These are phyloP conservation scores for Phyllopteryx taeniolatus DNA, from an alignment of 2,113 vertebrate genomes.

Conservation along the genomic window DNA sequence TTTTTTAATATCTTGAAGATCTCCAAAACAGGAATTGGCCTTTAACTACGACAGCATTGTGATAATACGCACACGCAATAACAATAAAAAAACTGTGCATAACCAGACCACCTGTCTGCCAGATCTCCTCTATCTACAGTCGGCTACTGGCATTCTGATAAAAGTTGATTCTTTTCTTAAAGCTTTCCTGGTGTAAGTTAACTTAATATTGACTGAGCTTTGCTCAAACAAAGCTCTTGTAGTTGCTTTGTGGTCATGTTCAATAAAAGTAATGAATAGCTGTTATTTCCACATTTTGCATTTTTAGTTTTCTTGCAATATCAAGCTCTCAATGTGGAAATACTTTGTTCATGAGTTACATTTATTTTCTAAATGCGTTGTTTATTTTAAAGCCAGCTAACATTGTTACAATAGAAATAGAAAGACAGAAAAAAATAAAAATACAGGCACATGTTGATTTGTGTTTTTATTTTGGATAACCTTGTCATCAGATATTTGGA, in stretches of 20 bases:
- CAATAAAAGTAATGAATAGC: constrained; percentile 47
- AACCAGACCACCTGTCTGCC: constrained; percentile 7
- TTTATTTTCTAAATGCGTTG: background rate
- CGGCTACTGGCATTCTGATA: constrained; percentile 8
- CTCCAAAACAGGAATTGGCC: background rate
- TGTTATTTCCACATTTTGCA: constrained; percentile 8
- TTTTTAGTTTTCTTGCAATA: background rate
- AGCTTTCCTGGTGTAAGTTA: constrained; percentile 42
- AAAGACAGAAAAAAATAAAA: background rate
- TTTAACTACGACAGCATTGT: background rate
- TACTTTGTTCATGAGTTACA: background rate
- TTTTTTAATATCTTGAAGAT: background rate
- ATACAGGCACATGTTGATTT: background rate
- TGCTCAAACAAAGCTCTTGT: constrained; percentile 39
- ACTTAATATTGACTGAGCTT: constrained; percentile 42
- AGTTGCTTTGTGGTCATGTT: constrained; percentile 31
- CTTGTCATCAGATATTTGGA: no score
- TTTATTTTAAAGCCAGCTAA: background rate
- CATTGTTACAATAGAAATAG: background rate
- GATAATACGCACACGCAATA: background rate
- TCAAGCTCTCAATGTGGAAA: background rate
- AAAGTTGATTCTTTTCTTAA: constrained; percentile 22
- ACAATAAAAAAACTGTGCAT: constrained; percentile 3
- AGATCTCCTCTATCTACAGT: background rate
- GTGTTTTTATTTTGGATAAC: no score